These are phyloP conservation scores for Saccopteryx bilineata DNA, from an alignment of 2,113 vertebrate species.

Conservation along the genomic window DNA sequence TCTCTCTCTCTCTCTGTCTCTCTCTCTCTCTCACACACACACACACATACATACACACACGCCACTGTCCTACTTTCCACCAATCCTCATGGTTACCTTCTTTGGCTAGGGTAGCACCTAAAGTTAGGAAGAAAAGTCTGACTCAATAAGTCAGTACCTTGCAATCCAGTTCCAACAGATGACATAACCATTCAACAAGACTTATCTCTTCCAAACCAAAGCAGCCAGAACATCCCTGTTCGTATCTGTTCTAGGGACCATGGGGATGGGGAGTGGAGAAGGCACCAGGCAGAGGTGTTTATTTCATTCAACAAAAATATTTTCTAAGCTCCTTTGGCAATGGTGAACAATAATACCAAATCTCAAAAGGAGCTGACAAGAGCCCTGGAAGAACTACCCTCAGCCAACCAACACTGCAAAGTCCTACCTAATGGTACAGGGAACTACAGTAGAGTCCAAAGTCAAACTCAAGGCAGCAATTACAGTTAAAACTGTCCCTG, in stretches of 20 bases:
- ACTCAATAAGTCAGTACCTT: not conserved
- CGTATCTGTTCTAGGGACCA: not conserved
- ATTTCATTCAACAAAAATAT: slow-evolving; percentile 46
- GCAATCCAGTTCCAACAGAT: not conserved
- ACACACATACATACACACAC: not conserved
- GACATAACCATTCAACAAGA: not conserved
- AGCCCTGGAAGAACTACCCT: not conserved
- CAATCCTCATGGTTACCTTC: not conserved
- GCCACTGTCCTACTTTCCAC: not conserved
- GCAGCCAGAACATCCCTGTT: not conserved
- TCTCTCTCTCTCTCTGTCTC: no score
- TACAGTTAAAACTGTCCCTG: not conserved
- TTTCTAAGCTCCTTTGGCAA: not conserved
- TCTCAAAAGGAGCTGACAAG: not conserved
- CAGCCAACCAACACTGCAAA: not conserved
- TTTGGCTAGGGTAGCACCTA: not conserved
- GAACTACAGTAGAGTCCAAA: not conserved
- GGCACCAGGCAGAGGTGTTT: not conserved
- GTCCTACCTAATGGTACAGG: not conserved
- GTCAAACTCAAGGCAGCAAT: slow-evolving; percentile 19
- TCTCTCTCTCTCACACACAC: no score
- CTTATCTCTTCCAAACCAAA: slow-evolving; percentile 8
- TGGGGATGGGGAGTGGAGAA: rapidly evolving
- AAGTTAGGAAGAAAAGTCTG: not conserved
- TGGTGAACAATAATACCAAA: not conserved